A percentile compares a stretch with the other conserved stretches of the same genome.
Evolutionary conservation across 1,140 invertebrate genomes (phyloP).

Genomic region (Drosophila azteca): DNA sequence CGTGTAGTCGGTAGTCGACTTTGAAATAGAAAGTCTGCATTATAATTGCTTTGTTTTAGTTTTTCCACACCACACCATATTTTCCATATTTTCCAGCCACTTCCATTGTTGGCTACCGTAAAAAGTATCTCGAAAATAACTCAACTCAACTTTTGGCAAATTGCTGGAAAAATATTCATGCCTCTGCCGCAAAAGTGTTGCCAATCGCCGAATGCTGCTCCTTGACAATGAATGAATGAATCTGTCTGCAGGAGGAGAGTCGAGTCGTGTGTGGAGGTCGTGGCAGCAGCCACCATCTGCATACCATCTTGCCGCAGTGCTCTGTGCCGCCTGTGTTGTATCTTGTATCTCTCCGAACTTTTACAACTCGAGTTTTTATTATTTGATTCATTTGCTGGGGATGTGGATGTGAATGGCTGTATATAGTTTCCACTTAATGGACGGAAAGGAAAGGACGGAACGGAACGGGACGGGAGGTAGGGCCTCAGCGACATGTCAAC

Average conservation of each 20-base stretch:
- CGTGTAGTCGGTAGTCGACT: constrained; percentile 34
- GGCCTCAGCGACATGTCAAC: constrained; percentile 49
- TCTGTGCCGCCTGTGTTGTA: constrained; percentile 17
- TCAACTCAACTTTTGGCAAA: constrained; percentile 41
- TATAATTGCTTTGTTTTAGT: constrained; percentile 68
- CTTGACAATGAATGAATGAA: constrained; percentile 24
- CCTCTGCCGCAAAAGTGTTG: constrained; percentile 27
- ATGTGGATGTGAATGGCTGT: constrained; percentile 25
- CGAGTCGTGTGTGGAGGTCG: not conserved
- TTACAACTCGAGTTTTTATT: constrained; percentile 43
- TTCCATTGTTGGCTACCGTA: constrained; percentile 21
- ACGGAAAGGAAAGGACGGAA: not conserved
- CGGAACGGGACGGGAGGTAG: too few species aligned
- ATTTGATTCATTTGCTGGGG: constrained; percentile 32
- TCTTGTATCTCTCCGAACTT: constrained; percentile 12
- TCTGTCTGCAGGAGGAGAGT: not conserved
- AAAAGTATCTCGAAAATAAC: constrained; percentile 14
- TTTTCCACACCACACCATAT: constrained; percentile 38
- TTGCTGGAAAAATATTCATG: constrained; percentile 31
- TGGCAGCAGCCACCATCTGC: constrained; percentile 25
- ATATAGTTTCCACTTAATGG: constrained; percentile 3
- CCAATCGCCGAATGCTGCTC: constrained; percentile 2
- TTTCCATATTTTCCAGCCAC: too few species aligned
- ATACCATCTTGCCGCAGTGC: constrained; percentile 32
- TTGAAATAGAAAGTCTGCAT: constrained; percentile 69